These are phyloP conservation scores for Caerostris darwini DNA, from an alignment of 1,140 invertebrate genomes.

Conservation along the genomic window DNA sequence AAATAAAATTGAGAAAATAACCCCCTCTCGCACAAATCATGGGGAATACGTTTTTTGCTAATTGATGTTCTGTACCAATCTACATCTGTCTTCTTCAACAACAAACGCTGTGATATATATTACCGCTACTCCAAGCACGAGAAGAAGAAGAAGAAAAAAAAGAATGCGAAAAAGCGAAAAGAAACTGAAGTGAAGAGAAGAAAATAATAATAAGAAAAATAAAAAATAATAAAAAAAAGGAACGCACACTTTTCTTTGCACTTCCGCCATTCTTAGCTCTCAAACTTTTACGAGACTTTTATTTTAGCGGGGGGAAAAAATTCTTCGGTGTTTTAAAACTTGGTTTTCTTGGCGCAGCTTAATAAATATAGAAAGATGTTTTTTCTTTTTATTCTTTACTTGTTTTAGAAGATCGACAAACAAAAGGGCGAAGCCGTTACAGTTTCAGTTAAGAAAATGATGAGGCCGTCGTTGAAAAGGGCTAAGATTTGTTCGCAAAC, in stretches of 20 bases:
- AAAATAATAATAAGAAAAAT: conserved; percentile 5
- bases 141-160: neutral
- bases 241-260: neutral
- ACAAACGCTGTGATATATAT: conserved; percentile 66
- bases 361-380: conserved; percentile 67
- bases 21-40: conserved; percentile 55
- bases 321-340: conserved; percentile 19
- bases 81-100: conserved; percentile 72
- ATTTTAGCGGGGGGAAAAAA: conserved; percentile 58
- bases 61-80: conserved; percentile 73
- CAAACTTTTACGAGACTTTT: conserved; percentile 65
- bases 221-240: neutral
- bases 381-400: conserved; percentile 51
- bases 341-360: conserved; percentile 11
- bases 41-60: conserved; percentile 61
- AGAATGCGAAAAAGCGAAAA: neutral
- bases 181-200: conserved; percentile 34
- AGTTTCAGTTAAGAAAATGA: conserved; percentile 68
- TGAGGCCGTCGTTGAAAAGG: conserved; percentile 69
- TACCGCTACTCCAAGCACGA: neutral
- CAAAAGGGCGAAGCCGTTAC: conserved; percentile 43
- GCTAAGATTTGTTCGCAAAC: conserved; percentile 74
- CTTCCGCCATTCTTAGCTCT: conserved; percentile 63
- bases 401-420: conserved; percentile 66
- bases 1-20: conserved; percentile 68